Conservation (phyloP, 2,113 vertebrate species). For the Pipra filicauda region DNA sequence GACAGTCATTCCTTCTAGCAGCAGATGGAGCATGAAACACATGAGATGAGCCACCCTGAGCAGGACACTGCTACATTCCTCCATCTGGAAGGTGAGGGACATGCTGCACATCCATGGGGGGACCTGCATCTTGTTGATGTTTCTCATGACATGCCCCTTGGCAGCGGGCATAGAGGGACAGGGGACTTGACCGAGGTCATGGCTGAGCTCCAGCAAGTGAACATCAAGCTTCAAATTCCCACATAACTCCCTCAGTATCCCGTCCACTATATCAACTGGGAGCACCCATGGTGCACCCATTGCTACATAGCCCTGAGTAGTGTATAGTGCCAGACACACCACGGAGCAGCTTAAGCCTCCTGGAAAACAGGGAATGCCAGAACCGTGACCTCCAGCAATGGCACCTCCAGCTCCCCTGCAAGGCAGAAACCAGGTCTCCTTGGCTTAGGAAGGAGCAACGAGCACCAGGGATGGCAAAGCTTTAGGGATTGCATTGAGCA, state of each 20-base stretch:
- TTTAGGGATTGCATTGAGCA: neutral
- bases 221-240: neutral
- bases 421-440: neutral
- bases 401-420: neutral
- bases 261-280: neutral
- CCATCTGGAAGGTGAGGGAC: neutral
- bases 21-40: neutral
- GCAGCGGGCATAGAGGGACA: rapidly evolving
- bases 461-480: neutral
- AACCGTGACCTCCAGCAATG: neutral
- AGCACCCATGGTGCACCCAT: neutral
- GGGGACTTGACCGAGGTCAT: neutral
- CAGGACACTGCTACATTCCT: neutral
- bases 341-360: neutral
- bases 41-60: neutral
- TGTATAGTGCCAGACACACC: neutral
- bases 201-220: neutral
- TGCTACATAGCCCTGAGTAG: neutral
- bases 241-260: neutral
- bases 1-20: neutral
- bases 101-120: rapidly evolving
- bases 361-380: neutral
- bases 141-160: neutral
- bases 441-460: rapidly evolving
- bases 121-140: neutral